Conservation (phyloP, 2,797 vertebrate genomes). For the Petrocephalus sullivani region DNA sequence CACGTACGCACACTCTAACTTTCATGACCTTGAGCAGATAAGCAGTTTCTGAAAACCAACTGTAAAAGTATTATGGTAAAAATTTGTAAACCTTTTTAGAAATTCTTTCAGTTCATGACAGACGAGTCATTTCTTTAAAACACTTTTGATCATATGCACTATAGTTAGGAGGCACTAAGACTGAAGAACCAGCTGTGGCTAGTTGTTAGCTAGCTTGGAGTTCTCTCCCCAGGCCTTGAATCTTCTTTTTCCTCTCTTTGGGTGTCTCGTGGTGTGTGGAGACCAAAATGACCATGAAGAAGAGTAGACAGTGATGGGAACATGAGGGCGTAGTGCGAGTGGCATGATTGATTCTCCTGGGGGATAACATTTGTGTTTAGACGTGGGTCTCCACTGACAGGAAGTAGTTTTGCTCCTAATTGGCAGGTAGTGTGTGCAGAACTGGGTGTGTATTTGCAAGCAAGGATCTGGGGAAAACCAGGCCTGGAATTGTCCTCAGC, state of each 20-base stretch:
- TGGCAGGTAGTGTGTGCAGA: constrained; percentile 24
- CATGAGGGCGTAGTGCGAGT: neutral
- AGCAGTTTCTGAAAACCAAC: neutral
- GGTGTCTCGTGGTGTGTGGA: neutral
- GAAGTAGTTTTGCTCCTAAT: constrained; percentile 32
- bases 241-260: neutral
- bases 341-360: neutral
- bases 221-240: neutral
- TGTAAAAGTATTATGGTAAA: neutral
- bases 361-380: constrained; percentile 17
- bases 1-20: neutral
- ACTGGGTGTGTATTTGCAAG: neutral
- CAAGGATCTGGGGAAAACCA: neutral
- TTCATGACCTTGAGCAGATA: neutral
- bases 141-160: neutral
- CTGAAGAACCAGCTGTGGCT: neutral
- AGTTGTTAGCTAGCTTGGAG: neutral
- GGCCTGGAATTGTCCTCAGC: neutral
- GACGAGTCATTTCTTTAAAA: neutral
- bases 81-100: neutral
- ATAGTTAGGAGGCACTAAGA: neutral
- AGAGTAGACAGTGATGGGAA: neutral
- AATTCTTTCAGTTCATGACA: neutral
- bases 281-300: neutral
- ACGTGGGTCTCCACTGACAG: constrained; percentile 24